These are phyloP conservation scores for Haemorhous mexicanus DNA, from an alignment of 2,113 vertebrate genomes.

Conservation along the genomic window DNA sequence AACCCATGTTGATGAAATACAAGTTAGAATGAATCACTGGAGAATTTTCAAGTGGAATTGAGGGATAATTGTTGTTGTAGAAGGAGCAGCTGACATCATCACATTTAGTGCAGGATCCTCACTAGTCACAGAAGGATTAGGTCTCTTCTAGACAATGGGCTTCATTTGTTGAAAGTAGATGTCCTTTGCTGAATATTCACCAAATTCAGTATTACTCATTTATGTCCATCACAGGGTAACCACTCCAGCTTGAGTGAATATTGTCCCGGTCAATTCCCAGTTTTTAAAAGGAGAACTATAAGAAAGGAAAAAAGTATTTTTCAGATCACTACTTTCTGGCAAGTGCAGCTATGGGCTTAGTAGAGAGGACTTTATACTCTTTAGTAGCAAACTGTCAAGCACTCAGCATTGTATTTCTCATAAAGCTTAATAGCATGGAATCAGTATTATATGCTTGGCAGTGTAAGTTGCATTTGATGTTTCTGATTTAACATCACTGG, in stretches of 20 bases:
- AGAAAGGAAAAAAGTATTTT: background rate
- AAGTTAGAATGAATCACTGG: background rate
- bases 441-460: background rate
- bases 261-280: background rate
- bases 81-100: background rate
- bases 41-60: background rate
- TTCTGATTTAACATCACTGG: background rate
- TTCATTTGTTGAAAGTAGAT: background rate
- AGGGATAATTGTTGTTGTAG: background rate
- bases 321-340: background rate
- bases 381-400: background rate
- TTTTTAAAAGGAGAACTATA: background rate
- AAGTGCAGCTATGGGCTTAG: background rate
- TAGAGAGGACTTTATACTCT: background rate
- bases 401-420: background rate
- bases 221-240: background rate
- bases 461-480: background rate
- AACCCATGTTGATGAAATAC: background rate
- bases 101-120: background rate
- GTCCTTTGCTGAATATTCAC: background rate
- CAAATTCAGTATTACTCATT: background rate
- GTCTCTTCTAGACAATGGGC: background rate
- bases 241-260: background rate
- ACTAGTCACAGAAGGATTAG: background rate
- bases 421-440: background rate